phyloP scores from a whole-genome alignment of 2,888 invertebrate species.

The Rutpela maculata region DNA sequence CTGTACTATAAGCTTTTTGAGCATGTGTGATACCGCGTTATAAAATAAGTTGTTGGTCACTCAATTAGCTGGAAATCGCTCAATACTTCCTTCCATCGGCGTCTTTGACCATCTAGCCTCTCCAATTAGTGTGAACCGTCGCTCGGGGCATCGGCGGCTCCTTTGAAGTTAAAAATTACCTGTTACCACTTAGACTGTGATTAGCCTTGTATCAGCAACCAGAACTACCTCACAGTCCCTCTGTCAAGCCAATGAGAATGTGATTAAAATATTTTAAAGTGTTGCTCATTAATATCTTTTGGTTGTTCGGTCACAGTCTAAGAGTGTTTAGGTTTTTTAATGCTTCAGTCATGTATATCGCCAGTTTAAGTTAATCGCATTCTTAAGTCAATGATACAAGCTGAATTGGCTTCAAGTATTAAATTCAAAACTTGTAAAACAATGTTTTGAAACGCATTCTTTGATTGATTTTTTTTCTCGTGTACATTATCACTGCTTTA shows the following conservation, averaged over 20 bases:
- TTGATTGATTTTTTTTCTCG: slow-evolving; percentile 52
- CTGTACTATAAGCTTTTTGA: no score
- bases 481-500: background rate
- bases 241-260: slow-evolving; percentile 66
- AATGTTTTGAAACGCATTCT: slow-evolving; percentile 61
- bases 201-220: slow-evolving; percentile 36
- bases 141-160: slow-evolving; percentile 72
- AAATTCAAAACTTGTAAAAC: slow-evolving; percentile 66
- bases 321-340: slow-evolving; percentile 50
- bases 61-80: slow-evolving; percentile 74
- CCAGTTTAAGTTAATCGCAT: slow-evolving; percentile 68
- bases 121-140: slow-evolving; percentile 76
- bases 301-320: slow-evolving; percentile 66
- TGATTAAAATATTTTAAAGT: slow-evolving; percentile 70
- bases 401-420: slow-evolving; percentile 57
- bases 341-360: slow-evolving; percentile 60
- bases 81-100: slow-evolving; percentile 75
- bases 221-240: slow-evolving; percentile 63
- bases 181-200: slow-evolving; percentile 71
- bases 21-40: slow-evolving; percentile 39
- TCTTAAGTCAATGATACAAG: slow-evolving; percentile 66
- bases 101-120: slow-evolving; percentile 74
- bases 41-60: slow-evolving; percentile 73
- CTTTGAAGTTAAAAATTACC: slow-evolving; percentile 74
- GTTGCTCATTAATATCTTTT: slow-evolving; percentile 63